Evolutionary conservation across 2,888 invertebrate genomes (phyloP).

Genomic region (Julus scanicus): DNA sequence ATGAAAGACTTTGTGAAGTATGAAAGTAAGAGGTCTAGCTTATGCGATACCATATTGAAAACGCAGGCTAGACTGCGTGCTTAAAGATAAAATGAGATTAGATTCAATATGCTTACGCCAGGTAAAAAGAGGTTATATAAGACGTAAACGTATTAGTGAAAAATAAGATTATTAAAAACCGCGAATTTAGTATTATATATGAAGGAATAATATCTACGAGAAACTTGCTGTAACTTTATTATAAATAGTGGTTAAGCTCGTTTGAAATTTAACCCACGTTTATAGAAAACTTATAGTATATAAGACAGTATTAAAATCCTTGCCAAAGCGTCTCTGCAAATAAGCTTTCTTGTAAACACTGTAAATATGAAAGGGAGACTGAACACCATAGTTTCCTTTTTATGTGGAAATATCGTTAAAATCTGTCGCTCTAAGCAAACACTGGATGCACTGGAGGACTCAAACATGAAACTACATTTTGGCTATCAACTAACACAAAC

Average conservation of each 20-base stretch:
- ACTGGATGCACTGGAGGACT: background rate
- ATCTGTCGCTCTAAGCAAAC: background rate
- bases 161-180: background rate
- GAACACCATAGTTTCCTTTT: background rate
- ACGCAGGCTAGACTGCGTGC: background rate
- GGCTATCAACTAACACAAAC: background rate
- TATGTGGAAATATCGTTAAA: background rate
- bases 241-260: constrained; percentile 11
- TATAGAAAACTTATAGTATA: background rate
- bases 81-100: constrained; percentile 16
- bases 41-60: background rate
- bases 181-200: background rate
- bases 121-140: background rate
- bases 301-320: background rate
- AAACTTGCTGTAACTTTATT: background rate
- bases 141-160: background rate
- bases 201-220: background rate
- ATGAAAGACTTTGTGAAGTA: too few relatives aligned
- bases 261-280: background rate
- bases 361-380: background rate
- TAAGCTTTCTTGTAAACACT: background rate
- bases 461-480: background rate
- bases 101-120: background rate
- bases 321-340: background rate
- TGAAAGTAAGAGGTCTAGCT: background rate